Evolutionary conservation across 2,888 invertebrate species (phyloP).

Genomic region (Rapana venosa): DNA sequence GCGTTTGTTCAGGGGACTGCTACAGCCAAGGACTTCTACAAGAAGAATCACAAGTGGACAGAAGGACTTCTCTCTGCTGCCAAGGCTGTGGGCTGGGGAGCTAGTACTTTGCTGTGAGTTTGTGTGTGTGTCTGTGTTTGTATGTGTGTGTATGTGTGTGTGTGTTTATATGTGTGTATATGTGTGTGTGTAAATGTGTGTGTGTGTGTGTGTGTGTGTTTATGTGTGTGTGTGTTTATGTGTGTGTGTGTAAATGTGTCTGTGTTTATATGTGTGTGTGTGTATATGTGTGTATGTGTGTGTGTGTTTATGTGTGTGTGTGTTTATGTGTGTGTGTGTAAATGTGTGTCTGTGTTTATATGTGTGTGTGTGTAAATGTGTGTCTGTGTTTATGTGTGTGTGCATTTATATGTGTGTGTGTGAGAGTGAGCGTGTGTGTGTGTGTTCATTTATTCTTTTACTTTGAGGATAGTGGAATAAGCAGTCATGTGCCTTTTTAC

Average conservation of each 20-base stretch:
- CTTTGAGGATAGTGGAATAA: no score
- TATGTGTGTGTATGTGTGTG: not conserved
- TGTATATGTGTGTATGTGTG: not conserved
- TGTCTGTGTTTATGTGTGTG: no score
- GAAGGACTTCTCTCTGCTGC: slow-evolving; percentile 98
- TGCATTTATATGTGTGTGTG: no score
- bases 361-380: no score
- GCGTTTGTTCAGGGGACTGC: slow-evolving; percentile 83
- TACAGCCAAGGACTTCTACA: slow-evolving; percentile 96
- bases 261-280: not conserved
- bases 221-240: not conserved
- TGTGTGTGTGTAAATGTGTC: not conserved
- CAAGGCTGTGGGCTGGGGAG: slow-evolving; percentile 97
- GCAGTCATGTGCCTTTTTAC: no score
- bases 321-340: no score
- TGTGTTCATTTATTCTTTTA: no score
- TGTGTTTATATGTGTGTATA: not conserved
- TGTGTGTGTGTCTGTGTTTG: not conserved
- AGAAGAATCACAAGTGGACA: slow-evolving; percentile 99
- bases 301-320: not conserved
- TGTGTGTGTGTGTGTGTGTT: no score
- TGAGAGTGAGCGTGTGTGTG: no score
- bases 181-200: no score
- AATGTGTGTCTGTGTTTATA: no score
- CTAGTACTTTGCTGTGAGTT: slow-evolving; percentile 93